Percentiles rank a stretch among this genome's conserved stretches.
phyloP scores from a whole-genome alignment of 35 echinoderm and acorn worm genomes.

The Lytechinus variegatus region DNA sequence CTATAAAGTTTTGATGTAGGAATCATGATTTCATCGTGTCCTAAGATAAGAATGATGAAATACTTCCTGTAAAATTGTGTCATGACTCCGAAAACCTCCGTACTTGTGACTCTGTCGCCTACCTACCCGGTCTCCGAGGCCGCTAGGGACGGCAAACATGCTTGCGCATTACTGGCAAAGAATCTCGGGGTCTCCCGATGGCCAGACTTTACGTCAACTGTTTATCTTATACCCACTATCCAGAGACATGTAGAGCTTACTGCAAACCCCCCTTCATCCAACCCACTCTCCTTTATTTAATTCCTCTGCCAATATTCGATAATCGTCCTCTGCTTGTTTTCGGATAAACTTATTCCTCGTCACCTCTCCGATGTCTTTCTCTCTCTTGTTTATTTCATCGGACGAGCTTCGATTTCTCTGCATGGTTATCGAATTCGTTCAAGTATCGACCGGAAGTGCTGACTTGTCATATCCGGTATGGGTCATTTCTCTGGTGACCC shows the following conservation, averaged over 20 bases:
- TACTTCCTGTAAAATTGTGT: not conserved
- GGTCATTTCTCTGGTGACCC: constrained; percentile 36
- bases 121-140: not conserved
- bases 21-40: not conserved
- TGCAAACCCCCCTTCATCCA: not conserved
- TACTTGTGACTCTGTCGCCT: not conserved
- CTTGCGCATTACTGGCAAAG: constrained; percentile 17
- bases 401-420: not conserved
- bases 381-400: not conserved
- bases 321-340: not conserved
- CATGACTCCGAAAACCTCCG: not conserved
- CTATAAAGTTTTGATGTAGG: not conserved
- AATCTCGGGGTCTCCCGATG: not conserved
- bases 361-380: not conserved
- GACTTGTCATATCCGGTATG: constrained; percentile 35
- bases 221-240: not conserved
- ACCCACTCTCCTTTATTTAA: not conserved
- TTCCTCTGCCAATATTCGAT: not conserved
- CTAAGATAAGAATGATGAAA: not conserved
- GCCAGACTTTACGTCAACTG: not conserved
- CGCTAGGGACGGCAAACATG: constrained; percentile 13
- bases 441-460: constrained; percentile 15
- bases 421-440: not conserved
- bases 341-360: not conserved
- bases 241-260: not conserved